phyloP scores from a whole-genome alignment of 2,113 vertebrate species.

The Archocentrus centrarchus region DNA sequence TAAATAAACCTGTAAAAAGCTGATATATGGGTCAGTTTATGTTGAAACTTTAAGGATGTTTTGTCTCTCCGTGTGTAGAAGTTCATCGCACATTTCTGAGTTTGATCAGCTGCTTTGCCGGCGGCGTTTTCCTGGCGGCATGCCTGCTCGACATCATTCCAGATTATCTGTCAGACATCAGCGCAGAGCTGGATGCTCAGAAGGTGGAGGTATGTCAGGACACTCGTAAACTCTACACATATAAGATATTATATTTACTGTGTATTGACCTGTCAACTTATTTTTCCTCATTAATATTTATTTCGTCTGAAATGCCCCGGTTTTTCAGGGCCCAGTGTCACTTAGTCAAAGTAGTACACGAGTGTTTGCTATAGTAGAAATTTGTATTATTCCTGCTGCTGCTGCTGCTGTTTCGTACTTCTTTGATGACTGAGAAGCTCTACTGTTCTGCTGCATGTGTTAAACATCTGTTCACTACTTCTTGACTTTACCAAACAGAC shows the following conservation, averaged over 20 bases:
- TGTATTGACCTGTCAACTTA: neutral
- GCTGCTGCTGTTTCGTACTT: neutral
- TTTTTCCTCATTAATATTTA: neutral
- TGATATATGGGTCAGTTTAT: neutral
- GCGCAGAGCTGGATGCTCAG: constrained; percentile 59
- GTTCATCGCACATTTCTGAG: constrained; percentile 74
- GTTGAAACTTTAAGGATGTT: neutral
- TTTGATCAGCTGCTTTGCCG: constrained; percentile 86
- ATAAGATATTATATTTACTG: neutral
- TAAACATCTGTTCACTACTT: neutral
- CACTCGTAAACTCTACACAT: neutral
- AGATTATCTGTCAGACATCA: constrained; percentile 84
- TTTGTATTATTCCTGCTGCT: neutral
- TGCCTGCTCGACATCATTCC: constrained; percentile 88
- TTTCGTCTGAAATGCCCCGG: neutral
- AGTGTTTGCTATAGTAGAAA: neutral
- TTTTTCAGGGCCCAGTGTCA: neutral
- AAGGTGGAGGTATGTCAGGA: constrained; percentile 63
- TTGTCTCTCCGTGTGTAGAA: constrained; percentile 58
- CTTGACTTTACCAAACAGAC: neutral
- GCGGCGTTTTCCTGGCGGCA: constrained; percentile 85
- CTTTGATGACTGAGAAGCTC: no score
- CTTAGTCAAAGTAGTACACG: neutral
- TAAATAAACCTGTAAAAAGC: neutral
- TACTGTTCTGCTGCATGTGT: neutral